phyloP scores from a whole-genome alignment of 2,888 invertebrate species.

The Tetragonula carbonaria region DNA sequence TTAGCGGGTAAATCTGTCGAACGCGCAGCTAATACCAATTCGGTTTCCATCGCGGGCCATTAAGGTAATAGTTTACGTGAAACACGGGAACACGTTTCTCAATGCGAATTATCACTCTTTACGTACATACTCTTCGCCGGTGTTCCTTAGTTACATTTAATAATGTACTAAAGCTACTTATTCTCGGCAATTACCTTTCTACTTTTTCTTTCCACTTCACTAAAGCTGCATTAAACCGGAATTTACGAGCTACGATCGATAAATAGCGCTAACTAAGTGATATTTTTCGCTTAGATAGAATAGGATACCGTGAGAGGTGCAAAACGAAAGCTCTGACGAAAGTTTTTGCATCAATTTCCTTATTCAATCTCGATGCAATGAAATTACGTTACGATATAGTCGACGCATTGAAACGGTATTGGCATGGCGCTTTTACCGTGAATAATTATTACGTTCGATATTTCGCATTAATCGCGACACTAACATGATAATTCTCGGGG shows the following conservation, averaged over 20 bases:
- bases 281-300: conserved; percentile 19
- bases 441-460: neutral
- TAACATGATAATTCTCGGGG: neutral
- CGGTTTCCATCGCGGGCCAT: conserved; percentile 31
- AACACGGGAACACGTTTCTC: conserved; percentile 14
- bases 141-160: conserved; percentile 43
- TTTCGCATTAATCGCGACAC: neutral
- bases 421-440: neutral
- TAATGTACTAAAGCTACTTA: conserved; percentile 30
- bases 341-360: conserved; percentile 4
- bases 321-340: neutral
- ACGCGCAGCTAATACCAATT: conserved; percentile 41
- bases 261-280: neutral
- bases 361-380: neutral
- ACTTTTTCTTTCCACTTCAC: neutral
- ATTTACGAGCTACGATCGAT: conserved; percentile 31
- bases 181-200: conserved; percentile 36
- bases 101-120: conserved; percentile 32
- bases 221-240: conserved; percentile 7
- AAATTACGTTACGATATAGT: neutral
- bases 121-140: conserved; percentile 14
- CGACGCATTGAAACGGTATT: neutral
- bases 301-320: neutral
- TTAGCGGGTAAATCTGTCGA: conserved; percentile 21
- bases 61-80: conserved; percentile 28